These are phyloP conservation scores for Morbakka virulenta DNA, from an alignment of 30 jellyfish, hydroid and myxozoan genomes.

Conservation along the genomic window DNA sequence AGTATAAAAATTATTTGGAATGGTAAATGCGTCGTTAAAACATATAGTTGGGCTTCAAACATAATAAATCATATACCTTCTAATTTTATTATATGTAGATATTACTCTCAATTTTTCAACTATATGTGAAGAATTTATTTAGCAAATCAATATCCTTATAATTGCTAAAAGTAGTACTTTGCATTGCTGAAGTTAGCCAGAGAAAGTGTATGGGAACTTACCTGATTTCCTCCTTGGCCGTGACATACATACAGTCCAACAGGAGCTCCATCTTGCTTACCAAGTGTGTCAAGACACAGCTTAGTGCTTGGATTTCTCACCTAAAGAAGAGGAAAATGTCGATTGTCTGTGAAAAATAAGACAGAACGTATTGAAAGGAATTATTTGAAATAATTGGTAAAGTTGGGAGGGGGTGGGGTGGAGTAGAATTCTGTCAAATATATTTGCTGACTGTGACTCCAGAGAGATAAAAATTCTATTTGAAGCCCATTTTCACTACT, in stretches of 20 bases:
- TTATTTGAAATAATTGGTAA: not conserved
- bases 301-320: constrained; percentile 89
- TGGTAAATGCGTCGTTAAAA: too few species aligned
- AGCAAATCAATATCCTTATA: too few species aligned
- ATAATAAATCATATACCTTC: too few species aligned
- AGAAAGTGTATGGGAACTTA: not conserved
- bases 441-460: not conserved
- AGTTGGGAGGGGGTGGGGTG: not conserved
- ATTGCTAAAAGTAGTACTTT: too few species aligned
- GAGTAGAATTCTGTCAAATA: not conserved
- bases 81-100: too few species aligned
- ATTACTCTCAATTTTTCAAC: too few species aligned
- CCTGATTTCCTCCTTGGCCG: constrained; percentile 99
- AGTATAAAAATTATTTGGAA: too few species aligned
- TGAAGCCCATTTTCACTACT: too few species aligned
- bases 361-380: not conserved
- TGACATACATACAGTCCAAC: constrained; percentile 89
- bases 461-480: too few species aligned
- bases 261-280: constrained; percentile 98
- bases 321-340: constrained; percentile 8
- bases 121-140: too few species aligned
- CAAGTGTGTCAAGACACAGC: constrained; percentile 91
- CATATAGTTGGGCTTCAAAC: too few species aligned
- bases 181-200: too few species aligned
- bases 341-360: not conserved